These are phyloP conservation scores for Thecophora atra DNA, from an alignment of 2,888 invertebrate genomes.

Conservation along the genomic window DNA sequence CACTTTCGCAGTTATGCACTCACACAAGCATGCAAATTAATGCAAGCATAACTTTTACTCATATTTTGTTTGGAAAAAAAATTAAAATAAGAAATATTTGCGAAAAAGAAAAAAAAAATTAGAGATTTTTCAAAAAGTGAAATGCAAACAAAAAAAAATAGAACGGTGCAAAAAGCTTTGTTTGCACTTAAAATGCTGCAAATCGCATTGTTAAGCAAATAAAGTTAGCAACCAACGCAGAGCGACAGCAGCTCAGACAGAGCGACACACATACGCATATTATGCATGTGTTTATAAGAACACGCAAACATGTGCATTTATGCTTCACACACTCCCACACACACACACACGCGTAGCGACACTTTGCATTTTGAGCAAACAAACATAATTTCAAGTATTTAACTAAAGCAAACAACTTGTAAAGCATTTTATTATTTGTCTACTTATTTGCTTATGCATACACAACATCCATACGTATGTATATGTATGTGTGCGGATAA, in stretches of 20 bases:
- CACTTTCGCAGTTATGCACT: no score
- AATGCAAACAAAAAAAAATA: background rate
- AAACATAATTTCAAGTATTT: conserved; percentile 42
- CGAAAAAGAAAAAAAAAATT: background rate
- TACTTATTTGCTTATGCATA: conserved; percentile 27
- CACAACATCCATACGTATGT: no score
- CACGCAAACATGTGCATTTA: conserved; percentile 41
- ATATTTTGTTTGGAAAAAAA: conserved; percentile 6
- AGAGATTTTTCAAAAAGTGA: no score
- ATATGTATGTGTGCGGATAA: background rate
- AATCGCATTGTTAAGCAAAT: conserved; percentile 33
- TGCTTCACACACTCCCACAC: conserved; percentile 44
- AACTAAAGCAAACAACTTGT: conserved; percentile 44
- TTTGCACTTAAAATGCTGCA: conserved; percentile 33
- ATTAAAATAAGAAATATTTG: background rate
- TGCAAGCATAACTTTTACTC: conserved; percentile 28
- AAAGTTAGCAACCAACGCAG: conserved; percentile 18
- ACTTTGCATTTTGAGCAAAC: conserved; percentile 16
- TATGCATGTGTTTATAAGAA: no score
- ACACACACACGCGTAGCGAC: conserved; percentile 24
- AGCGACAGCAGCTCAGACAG: background rate
- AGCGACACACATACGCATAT: conserved; percentile 2
- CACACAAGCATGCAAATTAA: conserved; percentile 28
- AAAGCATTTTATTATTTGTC: conserved; percentile 43
- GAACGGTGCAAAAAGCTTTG: background rate